These are phyloP conservation scores for Sminthurinus aureus DNA, from an alignment of 2,888 invertebrate species.

Conservation along the genomic window DNA sequence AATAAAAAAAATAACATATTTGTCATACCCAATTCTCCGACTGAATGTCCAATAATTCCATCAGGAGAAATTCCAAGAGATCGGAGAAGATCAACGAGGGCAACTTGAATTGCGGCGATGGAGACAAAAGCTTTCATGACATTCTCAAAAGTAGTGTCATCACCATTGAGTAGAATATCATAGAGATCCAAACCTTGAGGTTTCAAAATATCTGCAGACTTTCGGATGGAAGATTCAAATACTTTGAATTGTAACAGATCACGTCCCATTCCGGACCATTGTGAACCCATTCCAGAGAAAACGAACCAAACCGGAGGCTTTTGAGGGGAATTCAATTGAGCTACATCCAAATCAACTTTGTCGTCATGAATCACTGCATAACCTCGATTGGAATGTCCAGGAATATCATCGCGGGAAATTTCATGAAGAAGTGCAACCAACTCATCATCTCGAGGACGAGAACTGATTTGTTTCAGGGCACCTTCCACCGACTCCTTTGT, in stretches of 20 bases:
- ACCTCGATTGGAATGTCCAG: constrained; percentile 83
- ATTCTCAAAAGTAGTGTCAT: constrained; percentile 80
- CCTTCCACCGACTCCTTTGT: constrained; percentile 73
- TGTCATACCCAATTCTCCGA: constrained; percentile 76
- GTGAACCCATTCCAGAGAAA: constrained; percentile 98
- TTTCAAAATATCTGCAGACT: constrained; percentile 78
- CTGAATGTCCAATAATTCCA: constrained; percentile 96
- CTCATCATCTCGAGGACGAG: constrained; percentile 72
- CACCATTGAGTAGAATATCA: constrained; percentile 78
- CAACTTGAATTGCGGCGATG: constrained; percentile 96
- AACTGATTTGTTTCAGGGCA: constrained; percentile 49
- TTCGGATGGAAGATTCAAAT: constrained; percentile 80
- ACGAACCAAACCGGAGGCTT: constrained; percentile 90
- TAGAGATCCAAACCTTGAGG: constrained; percentile 85
- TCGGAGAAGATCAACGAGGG: constrained; percentile 86
- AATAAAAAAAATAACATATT: no score
- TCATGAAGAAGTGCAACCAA: constrained; percentile 79
- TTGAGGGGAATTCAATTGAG: constrained; percentile 53
- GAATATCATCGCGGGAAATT: constrained; percentile 74
- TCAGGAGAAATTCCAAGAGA: constrained; percentile 82
- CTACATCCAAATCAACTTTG: constrained; percentile 51
- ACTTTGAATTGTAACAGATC: constrained; percentile 81
- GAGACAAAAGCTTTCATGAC: constrained; percentile 90
- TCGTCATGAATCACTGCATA: constrained; percentile 74
- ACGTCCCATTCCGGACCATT: constrained; percentile 82